These are phyloP conservation scores for Phymanthus crucifer DNA, from an alignment of 92 coral and sea anemone genomes.

Conservation along the genomic window DNA sequence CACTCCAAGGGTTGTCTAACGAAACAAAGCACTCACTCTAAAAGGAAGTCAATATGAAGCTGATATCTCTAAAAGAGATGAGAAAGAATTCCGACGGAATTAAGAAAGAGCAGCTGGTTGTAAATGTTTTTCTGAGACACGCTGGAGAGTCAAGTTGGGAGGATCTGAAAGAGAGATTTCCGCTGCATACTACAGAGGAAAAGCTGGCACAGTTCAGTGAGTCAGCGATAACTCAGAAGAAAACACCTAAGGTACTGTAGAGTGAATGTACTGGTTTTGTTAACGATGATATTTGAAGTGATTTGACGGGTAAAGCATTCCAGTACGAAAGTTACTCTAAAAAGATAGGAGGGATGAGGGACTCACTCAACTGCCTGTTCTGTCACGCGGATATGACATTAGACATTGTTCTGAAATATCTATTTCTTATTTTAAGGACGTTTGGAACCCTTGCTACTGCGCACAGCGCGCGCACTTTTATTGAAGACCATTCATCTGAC, in stretches of 20 bases:
- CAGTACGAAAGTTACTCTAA: too few species aligned
- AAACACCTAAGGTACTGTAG: background rate
- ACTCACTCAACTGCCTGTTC: too few species aligned
- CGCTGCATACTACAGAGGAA: constrained; percentile 42
- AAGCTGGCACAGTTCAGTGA: too few species aligned
- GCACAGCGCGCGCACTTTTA: too few species aligned
- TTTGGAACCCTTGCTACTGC: too few species aligned
- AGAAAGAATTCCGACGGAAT: constrained; percentile 17
- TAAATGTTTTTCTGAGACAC: constrained; percentile 25
- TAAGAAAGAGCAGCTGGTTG: constrained; percentile 16
- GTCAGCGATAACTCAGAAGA: constrained; percentile 1
- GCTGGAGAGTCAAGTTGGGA: constrained; percentile 37
- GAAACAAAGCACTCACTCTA: constrained; percentile 16
- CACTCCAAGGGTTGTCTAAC: constrained; percentile 28
- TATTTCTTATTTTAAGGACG: too few species aligned
- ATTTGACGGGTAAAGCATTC: too few species aligned
- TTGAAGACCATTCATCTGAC: too few species aligned
- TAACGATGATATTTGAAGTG: too few species aligned
- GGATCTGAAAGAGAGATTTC: constrained; percentile 36
- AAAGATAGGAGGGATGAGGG: too few species aligned
- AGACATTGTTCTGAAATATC: too few species aligned
- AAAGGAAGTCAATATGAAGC: background rate
- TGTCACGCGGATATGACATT: too few species aligned
- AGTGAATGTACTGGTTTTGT: background rate
- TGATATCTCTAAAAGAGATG: constrained; percentile 32